phyloP scores from a whole-genome alignment of 1,140 invertebrate species.

The Araneus ventricosus region DNA sequence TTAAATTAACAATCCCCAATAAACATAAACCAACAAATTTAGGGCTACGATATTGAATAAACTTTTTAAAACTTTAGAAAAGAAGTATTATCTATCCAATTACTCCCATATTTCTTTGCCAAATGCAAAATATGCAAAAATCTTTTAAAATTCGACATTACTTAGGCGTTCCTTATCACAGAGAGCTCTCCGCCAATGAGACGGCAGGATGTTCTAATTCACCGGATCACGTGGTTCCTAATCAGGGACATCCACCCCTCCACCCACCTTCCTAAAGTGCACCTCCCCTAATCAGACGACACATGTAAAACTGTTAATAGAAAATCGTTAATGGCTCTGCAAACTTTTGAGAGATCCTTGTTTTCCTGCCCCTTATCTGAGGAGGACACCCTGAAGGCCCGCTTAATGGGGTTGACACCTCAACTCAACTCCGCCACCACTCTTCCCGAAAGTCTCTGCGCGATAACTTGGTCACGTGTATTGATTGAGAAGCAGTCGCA shows the following conservation, averaged over 20 bases:
- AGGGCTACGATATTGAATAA: too few relatives aligned
- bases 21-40: too few relatives aligned
- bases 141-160: too few relatives aligned
- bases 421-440: background rate
- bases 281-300: background rate
- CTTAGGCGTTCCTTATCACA: background rate
- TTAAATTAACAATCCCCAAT: too few relatives aligned
- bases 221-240: background rate
- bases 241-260: background rate
- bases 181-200: too few relatives aligned
- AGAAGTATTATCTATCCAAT: too few relatives aligned
- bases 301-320: slow-evolving; percentile 28
- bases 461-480: background rate
- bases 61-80: too few relatives aligned
- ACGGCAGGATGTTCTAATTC: too few relatives aligned
- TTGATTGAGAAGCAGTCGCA: background rate
- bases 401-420: slow-evolving; percentile 8
- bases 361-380: slow-evolving; percentile 6
- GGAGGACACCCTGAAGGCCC: background rate
- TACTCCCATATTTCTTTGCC: too few relatives aligned
- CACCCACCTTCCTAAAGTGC: background rate
- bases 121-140: too few relatives aligned
- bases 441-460: background rate
- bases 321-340: slow-evolving; percentile 27
- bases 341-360: slow-evolving; percentile 32